phyloP scores from a whole-genome alignment of 2,797 vertebrate genomes.

The Takifugu ocellatus region DNA sequence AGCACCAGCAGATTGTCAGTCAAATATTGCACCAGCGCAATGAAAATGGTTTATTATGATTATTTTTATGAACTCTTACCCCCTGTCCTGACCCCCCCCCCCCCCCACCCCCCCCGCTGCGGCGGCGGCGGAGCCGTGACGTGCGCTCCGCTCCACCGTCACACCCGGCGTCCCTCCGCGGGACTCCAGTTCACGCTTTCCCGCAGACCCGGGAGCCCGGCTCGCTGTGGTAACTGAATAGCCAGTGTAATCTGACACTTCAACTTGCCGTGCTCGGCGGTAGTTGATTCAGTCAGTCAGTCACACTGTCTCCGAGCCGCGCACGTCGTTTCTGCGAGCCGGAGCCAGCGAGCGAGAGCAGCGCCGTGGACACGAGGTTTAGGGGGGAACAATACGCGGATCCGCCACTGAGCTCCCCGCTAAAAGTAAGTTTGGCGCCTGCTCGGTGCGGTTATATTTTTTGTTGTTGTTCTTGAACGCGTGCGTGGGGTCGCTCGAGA shows the following conservation, averaged over 20 bases:
- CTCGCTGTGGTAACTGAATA: conserved; percentile 97
- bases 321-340: conserved; percentile 86
- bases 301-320: conserved; percentile 85
- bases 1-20: too few species aligned
- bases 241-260: conserved; percentile 99
- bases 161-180: conserved; percentile 33
- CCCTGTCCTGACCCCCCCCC: too few species aligned
- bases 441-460: conserved; percentile 35
- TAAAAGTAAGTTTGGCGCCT: conserved; percentile 88
- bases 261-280: conserved; percentile 97
- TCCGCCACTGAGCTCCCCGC: conserved; percentile 65
- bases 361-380: conserved; percentile 60
- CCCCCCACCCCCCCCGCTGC: too few species aligned
- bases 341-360: conserved; percentile 52
- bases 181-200: conserved; percentile 86
- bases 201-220: conserved; percentile 80
- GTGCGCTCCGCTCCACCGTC: conserved; percentile 1
- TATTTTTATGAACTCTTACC: too few species aligned
- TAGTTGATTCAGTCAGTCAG: conserved; percentile 99
- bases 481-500: conserved; percentile 32
- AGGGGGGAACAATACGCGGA: conserved; percentile 67
- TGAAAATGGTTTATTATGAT: too few species aligned
- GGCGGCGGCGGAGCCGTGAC: too few species aligned
- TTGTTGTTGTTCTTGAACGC: conserved; percentile 48
- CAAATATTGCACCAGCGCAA: too few species aligned